phyloP scores from a whole-genome alignment of 35 echinoderm and acorn worm species.

The Eucidaris tribuloides region DNA sequence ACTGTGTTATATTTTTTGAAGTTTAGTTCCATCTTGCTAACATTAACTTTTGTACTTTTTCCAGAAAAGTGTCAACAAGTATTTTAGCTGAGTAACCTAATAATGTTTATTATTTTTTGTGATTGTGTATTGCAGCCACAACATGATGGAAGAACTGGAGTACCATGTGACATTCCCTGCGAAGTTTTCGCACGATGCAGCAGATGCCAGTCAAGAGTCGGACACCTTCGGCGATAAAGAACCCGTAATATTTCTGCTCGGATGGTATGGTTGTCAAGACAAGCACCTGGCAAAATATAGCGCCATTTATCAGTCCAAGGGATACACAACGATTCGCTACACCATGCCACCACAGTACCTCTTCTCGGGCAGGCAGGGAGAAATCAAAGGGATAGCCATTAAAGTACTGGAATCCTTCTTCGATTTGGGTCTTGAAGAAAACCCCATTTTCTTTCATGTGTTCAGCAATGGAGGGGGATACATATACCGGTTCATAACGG shows the following conservation, averaged over 20 bases:
- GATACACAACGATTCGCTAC: slow-evolving; percentile 84
- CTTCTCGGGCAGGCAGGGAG: slow-evolving; percentile 28
- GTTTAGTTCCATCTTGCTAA: too few relatives aligned
- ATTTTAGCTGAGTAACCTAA: too few relatives aligned
- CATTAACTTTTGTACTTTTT: too few relatives aligned
- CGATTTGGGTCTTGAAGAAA: slow-evolving; percentile 87
- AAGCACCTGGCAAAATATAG: slow-evolving; percentile 87
- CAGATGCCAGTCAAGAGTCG: too few relatives aligned
- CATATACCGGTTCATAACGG: slow-evolving; percentile 63
- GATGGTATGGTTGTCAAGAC: slow-evolving; percentile 88
- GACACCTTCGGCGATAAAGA: too few relatives aligned
- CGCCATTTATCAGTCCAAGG: slow-evolving; percentile 89
- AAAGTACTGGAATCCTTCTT: slow-evolving; percentile 83
- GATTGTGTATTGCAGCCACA: too few relatives aligned
- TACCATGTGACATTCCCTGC: too few relatives aligned
- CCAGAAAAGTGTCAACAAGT: too few relatives aligned
- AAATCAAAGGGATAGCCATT: slow-evolving; percentile 22
- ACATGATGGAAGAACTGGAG: too few relatives aligned
- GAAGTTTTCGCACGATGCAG: too few relatives aligned
- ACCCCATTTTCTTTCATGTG: slow-evolving; percentile 81
- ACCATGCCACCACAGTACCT: slow-evolving; percentile 40
- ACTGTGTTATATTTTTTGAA: too few relatives aligned
- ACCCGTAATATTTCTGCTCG: slow-evolving; percentile 79
- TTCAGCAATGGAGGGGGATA: slow-evolving; percentile 90
- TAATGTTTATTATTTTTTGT: too few relatives aligned